Evolutionary conservation across 2,888 invertebrate species (phyloP).

Genomic region (Lottia gigantea): DNA sequence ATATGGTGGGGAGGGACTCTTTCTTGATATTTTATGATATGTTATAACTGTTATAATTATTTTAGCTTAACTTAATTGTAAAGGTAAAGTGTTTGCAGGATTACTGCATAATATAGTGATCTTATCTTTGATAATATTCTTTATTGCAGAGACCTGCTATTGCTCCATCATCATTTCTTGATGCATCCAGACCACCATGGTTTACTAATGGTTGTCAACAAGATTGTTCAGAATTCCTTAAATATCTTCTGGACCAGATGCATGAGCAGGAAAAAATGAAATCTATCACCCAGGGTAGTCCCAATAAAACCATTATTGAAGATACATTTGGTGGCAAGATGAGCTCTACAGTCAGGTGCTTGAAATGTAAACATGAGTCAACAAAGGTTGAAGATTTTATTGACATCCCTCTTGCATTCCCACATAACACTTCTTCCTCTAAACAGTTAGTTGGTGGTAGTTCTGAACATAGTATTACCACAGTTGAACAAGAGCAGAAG

Average conservation of each 20-base stretch:
- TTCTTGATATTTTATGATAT: not conserved
- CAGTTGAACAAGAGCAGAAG: not conserved
- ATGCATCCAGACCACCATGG: conserved; percentile 80
- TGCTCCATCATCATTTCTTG: conserved; percentile 79
- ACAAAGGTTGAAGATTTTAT: conserved; percentile 82
- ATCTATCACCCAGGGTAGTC: not conserved
- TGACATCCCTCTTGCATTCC: conserved; percentile 74
- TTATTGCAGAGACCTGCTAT: conserved; percentile 72
- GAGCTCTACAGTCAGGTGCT: conserved; percentile 80
- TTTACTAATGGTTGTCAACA: conserved; percentile 84
- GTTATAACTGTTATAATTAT: not conserved
- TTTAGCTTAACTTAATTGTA: no score
- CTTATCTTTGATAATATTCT: not conserved
- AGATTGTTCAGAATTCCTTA: conserved; percentile 88
- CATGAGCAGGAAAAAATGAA: conserved; percentile 77
- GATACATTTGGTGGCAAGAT: conserved; percentile 82
- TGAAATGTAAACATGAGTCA: conserved; percentile 79
- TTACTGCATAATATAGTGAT: no score
- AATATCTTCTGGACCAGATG: conserved; percentile 78
- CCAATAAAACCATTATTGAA: conserved; percentile 72
- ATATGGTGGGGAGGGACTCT: not conserved
- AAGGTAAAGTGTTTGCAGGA: no score
- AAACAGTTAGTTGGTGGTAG: conserved; percentile 32
- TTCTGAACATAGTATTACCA: conserved; percentile 13
- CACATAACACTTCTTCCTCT: conserved; percentile 39